Evolutionary conservation across 1,140 invertebrate genomes (phyloP), one percentile per base, ranked within the genome.

Genomic region (Saxidomus purpurata): DNA sequence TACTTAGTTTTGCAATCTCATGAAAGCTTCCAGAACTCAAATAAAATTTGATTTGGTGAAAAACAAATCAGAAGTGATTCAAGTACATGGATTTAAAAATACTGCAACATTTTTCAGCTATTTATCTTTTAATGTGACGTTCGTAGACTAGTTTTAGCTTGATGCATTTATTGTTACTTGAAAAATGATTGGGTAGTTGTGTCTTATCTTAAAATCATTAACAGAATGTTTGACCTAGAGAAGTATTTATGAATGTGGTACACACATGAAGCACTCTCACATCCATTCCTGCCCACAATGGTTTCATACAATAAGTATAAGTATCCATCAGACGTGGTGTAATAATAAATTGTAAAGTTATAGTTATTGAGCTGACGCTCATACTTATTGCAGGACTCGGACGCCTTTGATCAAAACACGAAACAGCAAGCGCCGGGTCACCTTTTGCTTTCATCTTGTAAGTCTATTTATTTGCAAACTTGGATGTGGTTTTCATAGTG

Each of bases 331-430:
- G 52, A 15, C 15, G 25, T 61, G 13, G 43, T 34, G 8, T 31
- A 19, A 38, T 82, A 28, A 61, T 82, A 82, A 15, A 82, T 82
- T 36, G 79, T 59, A 17, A 82, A 61, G 25, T 82, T 82, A 36
- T 36, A 82, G 25, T 22, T 61, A 31, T 61, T 82, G 22, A 82
- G 52, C 19, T 34, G 43, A 19, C 79, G 25, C 31, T 82, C 61
- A 31, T 61, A 82, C 17, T 82, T 61, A 36, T 61, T 13, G 25
- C 43, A 36, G n/a, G 52, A 61, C 38, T 55, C 79, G 36, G 61
- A 82, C 13, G 43, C 59, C n/a, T 63, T 59, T 19, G 38, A 82
- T 82, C 79, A 82, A 82, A 82, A 36, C 79, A 82, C 3, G 49
- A 0, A 8, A 31, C 79, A 80, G 9, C 22, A 43, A 55, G 43